These are phyloP conservation scores for Pardosa pseudoannulata DNA, from an alignment of 2,888 invertebrate species.

Conservation along the genomic window DNA sequence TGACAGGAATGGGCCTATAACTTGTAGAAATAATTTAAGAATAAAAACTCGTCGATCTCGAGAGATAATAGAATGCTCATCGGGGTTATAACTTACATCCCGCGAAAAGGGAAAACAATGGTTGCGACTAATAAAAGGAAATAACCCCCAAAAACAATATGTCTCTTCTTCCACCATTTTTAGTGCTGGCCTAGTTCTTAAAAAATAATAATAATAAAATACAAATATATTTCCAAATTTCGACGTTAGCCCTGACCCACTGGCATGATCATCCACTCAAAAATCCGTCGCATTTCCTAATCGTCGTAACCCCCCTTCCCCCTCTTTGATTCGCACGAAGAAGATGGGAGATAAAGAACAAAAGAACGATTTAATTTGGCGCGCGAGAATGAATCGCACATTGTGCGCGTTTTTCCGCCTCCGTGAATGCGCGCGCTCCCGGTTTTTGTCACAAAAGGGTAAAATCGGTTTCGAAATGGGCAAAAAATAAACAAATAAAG, in stretches of 20 bases:
- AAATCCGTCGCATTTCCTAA: conserved; percentile 64
- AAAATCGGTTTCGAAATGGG: conserved; percentile 12
- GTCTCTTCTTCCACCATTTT: conserved; percentile 17
- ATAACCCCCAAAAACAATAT: conserved; percentile 9
- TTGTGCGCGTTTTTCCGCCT: conserved; percentile 31
- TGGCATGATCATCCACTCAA: conserved; percentile 54
- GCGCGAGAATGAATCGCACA: conserved; percentile 39
- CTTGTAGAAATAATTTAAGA: background rate
- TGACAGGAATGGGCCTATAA: too few species aligned
- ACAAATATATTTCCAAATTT: conserved; percentile 60
- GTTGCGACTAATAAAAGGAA: conserved; percentile 1
- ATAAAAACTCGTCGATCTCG: background rate
- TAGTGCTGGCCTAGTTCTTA: conserved; percentile 52
- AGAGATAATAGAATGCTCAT: background rate
- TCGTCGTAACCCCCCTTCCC: conserved; percentile 3
- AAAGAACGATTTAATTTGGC: conserved; percentile 32
- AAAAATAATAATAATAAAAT: too few species aligned
- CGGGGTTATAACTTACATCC: background rate
- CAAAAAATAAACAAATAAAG: too few species aligned
- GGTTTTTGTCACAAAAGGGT: background rate
- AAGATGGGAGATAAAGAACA: conserved; percentile 29
- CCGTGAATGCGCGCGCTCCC: background rate
- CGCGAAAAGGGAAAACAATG: background rate
- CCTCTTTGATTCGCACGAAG: conserved; percentile 8
- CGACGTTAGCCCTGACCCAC: conserved; percentile 61